Percentiles rank a stretch among this genome's conserved stretches.
phyloP scores from a whole-genome alignment of 2,888 invertebrate species.

The Drosophila pseudotalamancana region DNA sequence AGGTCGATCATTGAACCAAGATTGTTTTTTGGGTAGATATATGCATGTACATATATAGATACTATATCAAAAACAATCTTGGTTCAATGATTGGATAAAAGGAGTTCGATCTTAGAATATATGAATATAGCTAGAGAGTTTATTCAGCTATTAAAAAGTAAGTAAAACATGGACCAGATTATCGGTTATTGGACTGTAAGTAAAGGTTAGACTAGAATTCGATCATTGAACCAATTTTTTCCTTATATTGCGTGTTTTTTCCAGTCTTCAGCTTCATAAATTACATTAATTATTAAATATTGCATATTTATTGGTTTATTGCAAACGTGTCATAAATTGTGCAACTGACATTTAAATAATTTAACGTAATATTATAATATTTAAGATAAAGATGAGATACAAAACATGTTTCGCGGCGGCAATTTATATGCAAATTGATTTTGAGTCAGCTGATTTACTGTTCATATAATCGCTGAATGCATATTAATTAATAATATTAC shows the following conservation, averaged over 20 bases:
- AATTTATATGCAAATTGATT: slow-evolving; percentile 56
- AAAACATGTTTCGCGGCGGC: slow-evolving; percentile 53
- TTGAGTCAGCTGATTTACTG: slow-evolving; percentile 42
- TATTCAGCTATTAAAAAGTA: too few species aligned
- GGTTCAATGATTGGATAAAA: too few species aligned
- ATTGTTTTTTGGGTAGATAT: too few species aligned
- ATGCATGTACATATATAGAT: too few species aligned
- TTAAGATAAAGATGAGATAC: slow-evolving; percentile 28
- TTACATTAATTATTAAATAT: neutral
- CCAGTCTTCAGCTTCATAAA: slow-evolving; percentile 14
- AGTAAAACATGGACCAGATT: too few species aligned
- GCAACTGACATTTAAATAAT: slow-evolving; percentile 39
- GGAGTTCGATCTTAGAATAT: too few species aligned
- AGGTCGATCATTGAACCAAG: slow-evolving; percentile 31
- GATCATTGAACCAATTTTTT: slow-evolving; percentile 31
- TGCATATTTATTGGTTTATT: neutral
- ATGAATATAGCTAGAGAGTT: too few species aligned
- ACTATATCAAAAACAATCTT: too few species aligned
- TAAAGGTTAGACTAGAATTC: slow-evolving; percentile 5
- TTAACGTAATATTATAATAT: slow-evolving; percentile 37
- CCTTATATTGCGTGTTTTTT: neutral
- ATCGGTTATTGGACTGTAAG: too few species aligned
- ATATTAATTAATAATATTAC: slow-evolving; percentile 55
- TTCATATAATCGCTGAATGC: slow-evolving; percentile 34
- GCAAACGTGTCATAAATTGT: slow-evolving; percentile 14